phyloP scores from a whole-genome alignment of 2,888 invertebrate genomes.

The Euspilapteryx auroguttella region DNA sequence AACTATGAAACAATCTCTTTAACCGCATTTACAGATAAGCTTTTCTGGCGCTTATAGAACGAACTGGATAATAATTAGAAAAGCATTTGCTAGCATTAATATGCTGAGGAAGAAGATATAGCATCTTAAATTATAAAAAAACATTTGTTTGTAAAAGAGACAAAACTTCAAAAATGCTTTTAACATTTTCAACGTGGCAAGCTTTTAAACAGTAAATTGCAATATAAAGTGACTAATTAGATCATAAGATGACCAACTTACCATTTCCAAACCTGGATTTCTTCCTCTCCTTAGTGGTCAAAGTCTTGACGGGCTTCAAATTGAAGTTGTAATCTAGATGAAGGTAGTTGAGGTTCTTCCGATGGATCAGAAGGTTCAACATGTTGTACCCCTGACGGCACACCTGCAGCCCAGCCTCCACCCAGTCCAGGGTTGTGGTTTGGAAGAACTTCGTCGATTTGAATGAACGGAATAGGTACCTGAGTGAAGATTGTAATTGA shows the following conservation, averaged over 20 bases:
- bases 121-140: too few relatives aligned
- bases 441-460: constrained; percentile 99
- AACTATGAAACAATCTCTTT: too few relatives aligned
- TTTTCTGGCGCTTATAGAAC: too few relatives aligned
- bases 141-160: too few relatives aligned
- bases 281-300: constrained; percentile 99
- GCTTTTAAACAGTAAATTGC: too few relatives aligned
- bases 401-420: constrained; percentile 97
- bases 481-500: constrained; percentile 23
- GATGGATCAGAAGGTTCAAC: constrained; percentile 97
- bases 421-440: constrained; percentile 99
- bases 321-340: constrained; percentile 99
- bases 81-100: too few relatives aligned
- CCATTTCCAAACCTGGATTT: constrained; percentile 96
- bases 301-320: constrained; percentile 97
- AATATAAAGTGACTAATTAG: too few relatives aligned
- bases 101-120: too few relatives aligned
- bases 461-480: constrained; percentile 96
- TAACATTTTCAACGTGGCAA: too few relatives aligned
- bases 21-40: too few relatives aligned
- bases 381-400: constrained; percentile 99
- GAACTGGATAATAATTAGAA: too few relatives aligned
- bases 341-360: constrained; percentile 98
- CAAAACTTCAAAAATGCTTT: too few relatives aligned
- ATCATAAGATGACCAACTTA: constrained; percentile 26